phyloP scores from a whole-genome alignment of 2,888 invertebrate genomes.

The Megamerina dolium region DNA sequence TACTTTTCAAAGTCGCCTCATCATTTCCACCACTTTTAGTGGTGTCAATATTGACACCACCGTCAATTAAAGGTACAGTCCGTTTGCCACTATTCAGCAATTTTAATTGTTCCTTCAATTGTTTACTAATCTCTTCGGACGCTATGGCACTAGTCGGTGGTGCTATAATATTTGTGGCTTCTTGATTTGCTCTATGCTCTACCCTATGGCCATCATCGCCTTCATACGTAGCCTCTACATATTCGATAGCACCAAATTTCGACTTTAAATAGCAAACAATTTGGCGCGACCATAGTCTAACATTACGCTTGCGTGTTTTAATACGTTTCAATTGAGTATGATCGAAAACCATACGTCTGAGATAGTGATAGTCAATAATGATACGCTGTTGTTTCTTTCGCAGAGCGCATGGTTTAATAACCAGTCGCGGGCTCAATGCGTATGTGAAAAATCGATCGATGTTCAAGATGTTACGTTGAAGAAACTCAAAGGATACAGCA shows the following conservation, averaged over 20 bases:
- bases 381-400: slow-evolving; percentile 28
- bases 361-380: slow-evolving; percentile 26
- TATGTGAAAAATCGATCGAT: slow-evolving; percentile 35
- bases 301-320: slow-evolving; percentile 27
- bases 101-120: slow-evolving; percentile 43
- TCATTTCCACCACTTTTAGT: neutral
- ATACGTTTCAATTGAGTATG: slow-evolving; percentile 31
- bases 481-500: slow-evolving; percentile 34
- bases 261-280: slow-evolving; percentile 31
- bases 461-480: slow-evolving; percentile 33
- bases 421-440: slow-evolving; percentile 33
- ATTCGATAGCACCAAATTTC: slow-evolving; percentile 26
- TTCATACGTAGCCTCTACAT: slow-evolving; percentile 25
- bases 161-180: neutral
- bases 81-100: slow-evolving; percentile 38
- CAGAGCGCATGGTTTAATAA: slow-evolving; percentile 32
- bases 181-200: neutral
- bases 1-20: too few relatives aligned
- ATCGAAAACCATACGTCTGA: slow-evolving; percentile 36
- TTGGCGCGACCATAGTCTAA: slow-evolving; percentile 36
- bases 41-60: too few relatives aligned
- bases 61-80: slow-evolving; percentile 30
- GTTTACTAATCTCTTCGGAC: slow-evolving; percentile 36
- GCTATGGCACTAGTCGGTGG: slow-evolving; percentile 6
- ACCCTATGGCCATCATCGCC: slow-evolving; percentile 18